These are phyloP conservation scores for Melipona bicolor DNA, from an alignment of 2,888 invertebrate genomes.

Conservation along the genomic window DNA sequence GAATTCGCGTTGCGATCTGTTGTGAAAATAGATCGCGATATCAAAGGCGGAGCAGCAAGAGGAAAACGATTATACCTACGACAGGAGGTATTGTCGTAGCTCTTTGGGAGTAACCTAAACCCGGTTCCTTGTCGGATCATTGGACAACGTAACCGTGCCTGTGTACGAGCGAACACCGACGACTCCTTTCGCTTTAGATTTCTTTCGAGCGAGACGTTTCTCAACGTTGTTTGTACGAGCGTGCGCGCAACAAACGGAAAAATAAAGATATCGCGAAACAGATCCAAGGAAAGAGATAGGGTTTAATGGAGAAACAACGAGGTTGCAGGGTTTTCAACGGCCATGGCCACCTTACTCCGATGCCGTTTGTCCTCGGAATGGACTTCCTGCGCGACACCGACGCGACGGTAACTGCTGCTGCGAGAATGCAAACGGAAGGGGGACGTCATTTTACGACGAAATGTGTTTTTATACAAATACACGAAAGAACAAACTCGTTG, in stretches of 20 bases:
- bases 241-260: not conserved
- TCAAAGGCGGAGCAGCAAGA: not conserved
- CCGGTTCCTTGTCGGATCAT: constrained; percentile 11
- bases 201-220: not conserved
- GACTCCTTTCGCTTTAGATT: constrained; percentile 13
- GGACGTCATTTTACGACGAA: not conserved
- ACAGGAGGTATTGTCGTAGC: not conserved
- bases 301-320: constrained; percentile 3
- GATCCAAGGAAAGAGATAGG: constrained; percentile 13
- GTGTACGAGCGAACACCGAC: constrained; percentile 23
- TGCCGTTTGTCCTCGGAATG: constrained; percentile 12
- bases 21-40: not conserved
- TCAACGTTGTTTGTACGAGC: not conserved
- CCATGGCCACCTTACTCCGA: constrained; percentile 2
- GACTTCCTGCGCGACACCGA: not conserved
- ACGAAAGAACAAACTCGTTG: not conserved
- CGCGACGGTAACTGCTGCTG: not conserved
- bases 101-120: constrained; percentile 14
- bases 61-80: constrained; percentile 1
- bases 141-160: constrained; percentile 1
- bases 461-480: not conserved
- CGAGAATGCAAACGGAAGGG: not conserved
- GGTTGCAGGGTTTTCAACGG: not conserved
- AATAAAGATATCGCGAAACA: constrained; percentile 10
- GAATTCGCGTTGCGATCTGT: not conserved